These are phyloP conservation scores for Emys orbicularis DNA, from an alignment of 2,797 vertebrate genomes.

Conservation along the genomic window DNA sequence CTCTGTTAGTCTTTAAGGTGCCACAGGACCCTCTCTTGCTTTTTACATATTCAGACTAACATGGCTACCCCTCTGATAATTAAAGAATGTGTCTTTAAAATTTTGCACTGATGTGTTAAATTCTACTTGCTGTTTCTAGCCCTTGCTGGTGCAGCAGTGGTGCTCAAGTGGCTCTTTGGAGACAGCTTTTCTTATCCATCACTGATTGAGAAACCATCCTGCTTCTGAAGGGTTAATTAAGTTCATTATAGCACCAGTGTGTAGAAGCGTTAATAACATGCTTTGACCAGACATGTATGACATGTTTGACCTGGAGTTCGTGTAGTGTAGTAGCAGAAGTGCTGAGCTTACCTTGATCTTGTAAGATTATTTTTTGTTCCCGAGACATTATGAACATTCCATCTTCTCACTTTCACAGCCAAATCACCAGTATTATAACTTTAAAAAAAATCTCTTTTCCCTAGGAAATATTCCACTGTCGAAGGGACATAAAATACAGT, in stretches of 20 bases:
- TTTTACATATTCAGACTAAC: too few species aligned
- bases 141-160: neutral
- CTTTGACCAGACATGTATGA: neutral
- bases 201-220: neutral
- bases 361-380: neutral
- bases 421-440: neutral
- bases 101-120: too few species aligned
- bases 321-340: neutral
- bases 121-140: neutral
- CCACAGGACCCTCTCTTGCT: too few species aligned
- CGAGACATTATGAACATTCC: neutral
- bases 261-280: neutral
- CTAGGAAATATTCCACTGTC: constrained; percentile 93
- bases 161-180: constrained; percentile 2
- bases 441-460: neutral
- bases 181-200: neutral
- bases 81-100: too few species aligned
- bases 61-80: neutral
- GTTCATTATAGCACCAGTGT: neutral
- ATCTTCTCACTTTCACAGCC: neutral
- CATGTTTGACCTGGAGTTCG: neutral
- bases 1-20: too few species aligned
- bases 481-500: constrained; percentile 97
- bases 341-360: neutral
- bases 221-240: constrained; percentile 16